phyloP scores from a whole-genome alignment of 1,140 invertebrate species.

The Drosophila sturtevanti region DNA sequence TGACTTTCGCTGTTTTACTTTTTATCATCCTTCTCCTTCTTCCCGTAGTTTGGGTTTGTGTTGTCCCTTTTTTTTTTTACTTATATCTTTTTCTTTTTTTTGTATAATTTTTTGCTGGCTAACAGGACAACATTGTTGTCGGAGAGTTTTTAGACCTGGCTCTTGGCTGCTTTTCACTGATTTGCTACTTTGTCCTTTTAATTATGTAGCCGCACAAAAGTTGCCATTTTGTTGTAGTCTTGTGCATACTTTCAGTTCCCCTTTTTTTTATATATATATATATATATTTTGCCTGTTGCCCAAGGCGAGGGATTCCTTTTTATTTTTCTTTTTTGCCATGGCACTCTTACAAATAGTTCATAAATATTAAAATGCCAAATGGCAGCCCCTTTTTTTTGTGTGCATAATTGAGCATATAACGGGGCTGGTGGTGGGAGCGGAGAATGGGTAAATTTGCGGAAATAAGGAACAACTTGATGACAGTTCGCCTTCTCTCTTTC shows the following conservation, averaged over 20 bases:
- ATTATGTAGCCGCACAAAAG: constrained; percentile 64
- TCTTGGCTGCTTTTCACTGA: constrained; percentile 70
- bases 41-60: neutral
- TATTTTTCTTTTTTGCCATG: neutral
- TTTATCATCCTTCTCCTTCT: neutral
- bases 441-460: constrained; percentile 7
- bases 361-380: constrained; percentile 66
- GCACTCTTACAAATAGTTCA: constrained; percentile 63
- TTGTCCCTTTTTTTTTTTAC: constrained; percentile 36
- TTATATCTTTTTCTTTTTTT: neutral
- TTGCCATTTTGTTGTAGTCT: constrained; percentile 26
- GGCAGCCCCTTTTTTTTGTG: constrained; percentile 30
- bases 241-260: constrained; percentile 26
- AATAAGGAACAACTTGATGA: constrained; percentile 32
- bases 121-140: constrained; percentile 27
- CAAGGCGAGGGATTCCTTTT: neutral
- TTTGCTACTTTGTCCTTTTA: constrained; percentile 78
- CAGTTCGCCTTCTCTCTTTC: constrained; percentile 19
- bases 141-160: constrained; percentile 22
- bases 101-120: neutral
- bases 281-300: too few relatives aligned
- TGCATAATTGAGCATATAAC: constrained; percentile 61
- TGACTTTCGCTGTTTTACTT: neutral
- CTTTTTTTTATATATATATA: neutral
- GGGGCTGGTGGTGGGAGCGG: neutral